Evolutionary conservation across 2,113 vertebrate species (phyloP), one percentile per base, ranked within the genome.

Genomic region (Brachyistius frenatus): DNA sequence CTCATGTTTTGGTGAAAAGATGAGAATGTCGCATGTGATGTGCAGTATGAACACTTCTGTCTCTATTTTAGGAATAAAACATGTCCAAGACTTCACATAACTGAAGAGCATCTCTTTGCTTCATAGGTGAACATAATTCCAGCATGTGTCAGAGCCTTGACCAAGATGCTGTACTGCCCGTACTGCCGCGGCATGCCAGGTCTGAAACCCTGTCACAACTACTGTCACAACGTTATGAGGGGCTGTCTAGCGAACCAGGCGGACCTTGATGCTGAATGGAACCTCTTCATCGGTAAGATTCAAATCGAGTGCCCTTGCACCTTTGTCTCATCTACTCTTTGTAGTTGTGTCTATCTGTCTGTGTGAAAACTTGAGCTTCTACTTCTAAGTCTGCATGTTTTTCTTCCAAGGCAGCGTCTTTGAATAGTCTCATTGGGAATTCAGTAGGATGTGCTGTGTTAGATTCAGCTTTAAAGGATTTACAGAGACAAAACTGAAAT

Each of bases 211-310:
- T 99, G 98, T 85, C 95, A 93, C 88, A 98, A 96, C 94, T 99
- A 99, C 93, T 99, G 98, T 85, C 96, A 98, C 86, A 99, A 99
- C 16, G 97, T 99, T 52, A 96, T 99, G 96, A 98, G 97, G 82
- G 98, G 98, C 91, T 99, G 98, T 88, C 93, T 99, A 73, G 98
- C 98, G 14, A 99, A 99, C 91, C 98, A 99, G 89, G 98, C 98
- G 0, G 98, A 99, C 93, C 95, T 99, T 11, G 98, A 99, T 87
- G 95, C 96, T 1, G 98, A 99, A 88, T 99, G 98, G 98, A 99
- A 98, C 90, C 94, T 97, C 57, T 99, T 99, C 78, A 96, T 99
- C 81, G 97, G 98, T 99, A 96, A 96, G 96, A 80, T 58, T 64
- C 16, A 67, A 77, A 77, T 36, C 13, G 1, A 67, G 52, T 56